Evolutionary conservation across 1,140 invertebrate genomes (phyloP).

Genomic region (Trichoplusia ni): DNA sequence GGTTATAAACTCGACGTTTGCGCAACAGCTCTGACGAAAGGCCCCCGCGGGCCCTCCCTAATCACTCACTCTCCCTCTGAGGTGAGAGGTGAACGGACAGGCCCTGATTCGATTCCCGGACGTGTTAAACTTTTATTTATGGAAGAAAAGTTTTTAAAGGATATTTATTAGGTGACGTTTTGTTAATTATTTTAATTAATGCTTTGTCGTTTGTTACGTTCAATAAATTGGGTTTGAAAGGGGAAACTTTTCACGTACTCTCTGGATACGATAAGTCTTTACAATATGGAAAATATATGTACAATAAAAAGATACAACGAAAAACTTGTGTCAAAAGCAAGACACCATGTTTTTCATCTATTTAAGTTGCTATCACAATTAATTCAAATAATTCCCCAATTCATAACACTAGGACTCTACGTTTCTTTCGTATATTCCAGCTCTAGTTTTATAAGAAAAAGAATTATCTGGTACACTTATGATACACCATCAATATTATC

Average conservation of each 20-base stretch:
- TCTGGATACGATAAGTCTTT: too few relatives aligned
- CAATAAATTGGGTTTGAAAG: too few relatives aligned
- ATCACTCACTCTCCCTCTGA: conserved; percentile 40
- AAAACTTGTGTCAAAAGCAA: too few relatives aligned
- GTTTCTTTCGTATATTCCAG: too few relatives aligned
- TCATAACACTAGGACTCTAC: too few relatives aligned
- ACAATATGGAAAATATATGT: too few relatives aligned
- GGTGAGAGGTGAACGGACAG: conserved; percentile 31
- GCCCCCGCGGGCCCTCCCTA: conserved; percentile 34
- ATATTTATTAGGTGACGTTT: conserved; percentile 11
- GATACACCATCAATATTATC: conserved; percentile 12
- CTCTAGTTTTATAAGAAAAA: too few relatives aligned
- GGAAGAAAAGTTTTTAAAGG: conserved; percentile 1
- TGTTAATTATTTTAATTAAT: conserved; percentile 6
- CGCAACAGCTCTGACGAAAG: conserved; percentile 32
- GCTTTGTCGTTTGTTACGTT: background rate
- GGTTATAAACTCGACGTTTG: conserved; percentile 8
- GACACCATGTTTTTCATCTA: too few relatives aligned
- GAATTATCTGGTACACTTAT: background rate
- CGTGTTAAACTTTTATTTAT: conserved; percentile 30
- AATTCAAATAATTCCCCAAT: too few relatives aligned
- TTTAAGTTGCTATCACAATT: too few relatives aligned
- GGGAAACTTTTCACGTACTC: too few relatives aligned
- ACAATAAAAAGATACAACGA: too few relatives aligned
- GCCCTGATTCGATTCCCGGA: conserved; percentile 25